phyloP scores from a whole-genome alignment of 2,113 vertebrate species.

The Dipodomys merriami region DNA sequence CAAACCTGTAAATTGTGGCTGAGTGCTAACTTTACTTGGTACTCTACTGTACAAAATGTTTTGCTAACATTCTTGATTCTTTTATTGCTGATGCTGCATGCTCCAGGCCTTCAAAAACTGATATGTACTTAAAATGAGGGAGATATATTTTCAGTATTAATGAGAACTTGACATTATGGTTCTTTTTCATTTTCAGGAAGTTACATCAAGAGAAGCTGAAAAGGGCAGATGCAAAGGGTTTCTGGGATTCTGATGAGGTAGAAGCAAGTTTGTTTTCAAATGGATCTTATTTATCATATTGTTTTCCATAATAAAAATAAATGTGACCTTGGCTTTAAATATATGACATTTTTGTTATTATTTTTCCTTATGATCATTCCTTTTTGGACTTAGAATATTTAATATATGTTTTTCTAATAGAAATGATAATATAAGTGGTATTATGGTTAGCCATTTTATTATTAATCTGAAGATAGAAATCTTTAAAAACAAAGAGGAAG shows the following conservation, averaged over 20 bases:
- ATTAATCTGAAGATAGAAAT: neutral
- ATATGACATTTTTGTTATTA: neutral
- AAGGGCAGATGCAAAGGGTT: neutral
- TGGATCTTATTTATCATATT: conserved; percentile 40
- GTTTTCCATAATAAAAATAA: conserved; percentile 60
- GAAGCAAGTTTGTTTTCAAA: conserved; percentile 52
- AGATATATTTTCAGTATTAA: conserved; percentile 68
- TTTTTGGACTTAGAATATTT: conserved; percentile 13
- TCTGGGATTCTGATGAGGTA: conserved; percentile 35
- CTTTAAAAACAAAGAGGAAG: neutral
- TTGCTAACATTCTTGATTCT: conserved; percentile 71
- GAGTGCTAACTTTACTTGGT: conserved; percentile 71
- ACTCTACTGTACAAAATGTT: conserved; percentile 62
- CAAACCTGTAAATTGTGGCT: conserved; percentile 65
- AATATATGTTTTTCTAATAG: neutral
- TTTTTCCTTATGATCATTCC: neutral
- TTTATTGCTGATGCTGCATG: conserved; percentile 76
- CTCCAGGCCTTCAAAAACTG: conserved; percentile 59
- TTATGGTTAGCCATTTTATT: neutral
- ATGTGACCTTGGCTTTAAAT: conserved; percentile 41
- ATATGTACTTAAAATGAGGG: conserved; percentile 72
- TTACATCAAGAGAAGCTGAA: conserved; percentile 50
- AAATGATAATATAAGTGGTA: neutral
- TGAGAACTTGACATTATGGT: conserved; percentile 60
- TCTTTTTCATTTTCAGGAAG: conserved; percentile 63